Evolutionary conservation across 2,888 invertebrate genomes (phyloP).

Genomic region (Athalia cordata): DNA sequence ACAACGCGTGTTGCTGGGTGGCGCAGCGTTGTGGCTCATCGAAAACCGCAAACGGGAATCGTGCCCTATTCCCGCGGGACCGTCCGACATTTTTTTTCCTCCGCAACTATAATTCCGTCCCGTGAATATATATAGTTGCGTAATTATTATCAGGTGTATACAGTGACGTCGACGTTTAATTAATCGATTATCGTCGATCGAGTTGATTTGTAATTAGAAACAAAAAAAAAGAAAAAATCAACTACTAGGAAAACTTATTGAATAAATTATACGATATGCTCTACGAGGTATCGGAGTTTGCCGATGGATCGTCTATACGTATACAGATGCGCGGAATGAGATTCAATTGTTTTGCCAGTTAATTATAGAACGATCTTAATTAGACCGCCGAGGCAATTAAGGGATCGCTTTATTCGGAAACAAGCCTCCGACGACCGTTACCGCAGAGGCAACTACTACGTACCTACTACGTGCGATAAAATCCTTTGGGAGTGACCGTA

Average conservation of each 20-base stretch:
- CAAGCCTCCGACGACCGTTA: conserved; percentile 17
- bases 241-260: too few relatives aligned
- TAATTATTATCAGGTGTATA: too few relatives aligned
- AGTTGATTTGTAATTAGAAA: too few relatives aligned
- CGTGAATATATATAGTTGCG: too few relatives aligned
- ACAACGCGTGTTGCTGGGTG: conserved; percentile 55
- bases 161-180: too few relatives aligned
- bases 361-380: conserved; percentile 30
- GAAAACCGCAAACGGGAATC: conserved; percentile 1
- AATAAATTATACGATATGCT: too few relatives aligned
- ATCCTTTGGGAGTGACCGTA: conserved; percentile 33
- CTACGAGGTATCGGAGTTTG: neutral
- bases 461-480: neutral
- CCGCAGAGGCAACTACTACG: neutral
- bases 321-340: neutral
- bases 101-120: too few relatives aligned
- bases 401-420: conserved; percentile 30
- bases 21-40: conserved; percentile 22
- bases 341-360: conserved; percentile 5
- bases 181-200: too few relatives aligned
- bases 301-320: neutral
- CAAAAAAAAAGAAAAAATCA: too few relatives aligned
- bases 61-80: neutral
- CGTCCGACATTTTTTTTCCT: neutral
- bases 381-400: conserved; percentile 25